phyloP scores from a whole-genome alignment of 35 echinoderm and acorn worm genomes.

The Holothuria glaberrima region DNA sequence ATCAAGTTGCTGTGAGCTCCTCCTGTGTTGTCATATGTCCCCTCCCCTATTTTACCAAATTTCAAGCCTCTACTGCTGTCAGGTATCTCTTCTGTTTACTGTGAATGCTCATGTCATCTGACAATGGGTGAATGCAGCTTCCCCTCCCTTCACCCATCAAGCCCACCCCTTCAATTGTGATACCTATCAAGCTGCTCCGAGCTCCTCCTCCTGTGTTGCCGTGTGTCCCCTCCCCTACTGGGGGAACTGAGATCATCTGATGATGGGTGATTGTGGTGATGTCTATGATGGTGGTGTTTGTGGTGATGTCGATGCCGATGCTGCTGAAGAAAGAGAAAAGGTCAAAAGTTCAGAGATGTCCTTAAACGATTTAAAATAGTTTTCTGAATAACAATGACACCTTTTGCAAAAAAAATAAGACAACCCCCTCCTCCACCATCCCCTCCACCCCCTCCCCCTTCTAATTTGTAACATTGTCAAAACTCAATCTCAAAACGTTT shows the following conservation, averaged over 20 bases:
- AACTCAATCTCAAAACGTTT: no score
- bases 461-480: no score
- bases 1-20: neutral
- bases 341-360: neutral
- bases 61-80: no score
- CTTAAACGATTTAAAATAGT: neutral
- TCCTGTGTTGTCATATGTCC: no score
- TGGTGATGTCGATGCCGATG: conserved; percentile 67
- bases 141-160: no score
- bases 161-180: neutral
- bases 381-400: no score
- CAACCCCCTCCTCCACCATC: no score
- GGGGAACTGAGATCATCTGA: conserved; percentile 39
- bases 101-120: neutral
- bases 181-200: conserved; percentile 80
- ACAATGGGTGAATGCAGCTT: neutral
- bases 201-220: conserved; percentile 46
- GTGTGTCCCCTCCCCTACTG: conserved; percentile 5
- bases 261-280: conserved; percentile 44
- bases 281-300: conserved; percentile 56
- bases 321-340: neutral
- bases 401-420: no score
- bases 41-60: no score
- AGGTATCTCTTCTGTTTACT: no score
- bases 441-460: no score